Base-by-base conservation (phyloP, 37 sponge, comb jelly and placozoan genomes). In the Halisarca cf. caerulea region DNA sequence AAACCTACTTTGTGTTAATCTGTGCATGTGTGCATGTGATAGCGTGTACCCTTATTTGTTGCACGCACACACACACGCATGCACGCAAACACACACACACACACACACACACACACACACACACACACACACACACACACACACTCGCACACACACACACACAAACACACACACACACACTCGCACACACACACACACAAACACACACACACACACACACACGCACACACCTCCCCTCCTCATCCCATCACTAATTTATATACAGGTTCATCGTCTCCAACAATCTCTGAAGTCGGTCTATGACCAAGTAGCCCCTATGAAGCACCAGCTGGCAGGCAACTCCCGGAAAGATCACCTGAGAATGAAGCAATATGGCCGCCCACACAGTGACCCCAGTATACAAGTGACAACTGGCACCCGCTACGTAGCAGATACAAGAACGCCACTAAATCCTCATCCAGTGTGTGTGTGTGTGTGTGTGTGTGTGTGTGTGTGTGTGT, bases 331-430 rank as follows among this genome's bases (percentile, higher is more conserved):
- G 0, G 2, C 43, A n/a, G 3, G 7, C 0, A 11, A 47, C 9
- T 23, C 18, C 6, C 18, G 30, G 15, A 74, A 44, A 74, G 41
- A 32, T 34, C 72, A 32, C 9, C 30, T 41, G 77, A 74, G 36
- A 37, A 2, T 74, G 77, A 23, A 74, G 36, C 21, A 74, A n/a
- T 74, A 4, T 41, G 77, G 77, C 24, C 39, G 77, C 18, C 77
- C 77, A 1, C 25, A 40, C 45, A 74, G 77, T 74, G 77, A 74
- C 42, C 77, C 77, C 30, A 43, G n/a, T 23, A 74, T 74, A 36
- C 25, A 9, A 17, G 77, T 74, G 45, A n/a, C 0, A 4, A 41
- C 18, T 2, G 77, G 6, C 11, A 27, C 81, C 42, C 69, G 27
- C 45, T 73, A 34, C 37, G 37, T 25, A 32, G 30, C 25, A 5